A percentile compares a stretch with the other conserved stretches of the same genome.
These are phyloP conservation scores for Drosophila basisetae DNA, from an alignment of 2,888 invertebrate species.

Conservation along the genomic window DNA sequence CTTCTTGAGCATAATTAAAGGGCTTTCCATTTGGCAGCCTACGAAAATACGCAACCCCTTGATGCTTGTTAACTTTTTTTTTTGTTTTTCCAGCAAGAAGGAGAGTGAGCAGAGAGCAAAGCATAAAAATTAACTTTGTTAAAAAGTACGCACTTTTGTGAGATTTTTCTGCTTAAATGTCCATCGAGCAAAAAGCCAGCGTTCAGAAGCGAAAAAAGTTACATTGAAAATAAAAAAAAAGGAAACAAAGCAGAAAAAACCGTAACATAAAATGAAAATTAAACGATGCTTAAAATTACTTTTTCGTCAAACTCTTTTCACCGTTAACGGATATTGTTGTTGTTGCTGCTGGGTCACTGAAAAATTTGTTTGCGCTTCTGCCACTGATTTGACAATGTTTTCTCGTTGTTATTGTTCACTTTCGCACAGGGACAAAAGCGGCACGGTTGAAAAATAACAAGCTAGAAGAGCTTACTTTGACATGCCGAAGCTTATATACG, in stretches of 20 bases:
- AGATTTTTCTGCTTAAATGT: slow-evolving; percentile 74
- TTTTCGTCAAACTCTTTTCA: slow-evolving; percentile 78
- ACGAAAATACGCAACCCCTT: slow-evolving; percentile 52
- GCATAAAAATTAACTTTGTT: slow-evolving; percentile 79
- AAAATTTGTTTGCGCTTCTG: slow-evolving; percentile 48
- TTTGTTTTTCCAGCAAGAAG: slow-evolving; percentile 8
- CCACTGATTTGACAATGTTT: slow-evolving; percentile 16
- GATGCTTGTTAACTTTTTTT: slow-evolving; percentile 49
- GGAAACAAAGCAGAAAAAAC: slow-evolving; percentile 36
- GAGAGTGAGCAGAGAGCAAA: slow-evolving; percentile 46
- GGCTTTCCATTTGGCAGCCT: slow-evolving; percentile 49
- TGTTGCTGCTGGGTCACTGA: slow-evolving; percentile 37
- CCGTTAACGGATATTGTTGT: slow-evolving; percentile 22
- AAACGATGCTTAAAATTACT: slow-evolving; percentile 82
- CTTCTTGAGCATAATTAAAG: slow-evolving; percentile 57
- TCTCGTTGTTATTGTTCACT: slow-evolving; percentile 10
- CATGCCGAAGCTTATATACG: not conserved
- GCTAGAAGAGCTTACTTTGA: not conserved
- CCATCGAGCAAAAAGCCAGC: slow-evolving; percentile 55
- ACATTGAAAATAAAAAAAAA: slow-evolving; percentile 21
- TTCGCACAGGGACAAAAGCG: slow-evolving; percentile 27
- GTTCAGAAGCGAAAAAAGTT: slow-evolving; percentile 46
- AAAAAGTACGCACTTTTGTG: slow-evolving; percentile 69
- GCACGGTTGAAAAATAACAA: slow-evolving; percentile 9
- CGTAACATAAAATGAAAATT: slow-evolving; percentile 75